A percentile compares a stretch with the other conserved stretches of the same genome.
phyloP scores from a whole-genome alignment of 2,888 invertebrate species.

The Doris montereyensis region DNA sequence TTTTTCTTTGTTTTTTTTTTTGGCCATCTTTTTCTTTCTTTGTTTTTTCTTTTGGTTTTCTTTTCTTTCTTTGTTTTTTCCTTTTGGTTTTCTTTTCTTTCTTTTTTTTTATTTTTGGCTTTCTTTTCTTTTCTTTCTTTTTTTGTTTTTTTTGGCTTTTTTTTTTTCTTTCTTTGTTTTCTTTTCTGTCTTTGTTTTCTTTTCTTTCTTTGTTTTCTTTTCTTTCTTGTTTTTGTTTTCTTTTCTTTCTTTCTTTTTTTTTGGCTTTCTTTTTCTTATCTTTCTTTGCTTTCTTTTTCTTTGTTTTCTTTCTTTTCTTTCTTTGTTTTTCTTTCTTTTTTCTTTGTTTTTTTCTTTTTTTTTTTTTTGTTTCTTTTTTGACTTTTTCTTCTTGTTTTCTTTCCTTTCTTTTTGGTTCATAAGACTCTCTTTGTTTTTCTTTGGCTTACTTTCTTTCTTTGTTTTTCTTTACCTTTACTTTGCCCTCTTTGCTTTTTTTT shows the following conservation, averaged over 20 bases:
- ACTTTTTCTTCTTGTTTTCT: constrained; percentile 54
- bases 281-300: not conserved
- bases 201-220: not conserved
- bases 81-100: not conserved
- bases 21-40: not conserved
- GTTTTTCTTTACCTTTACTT: too few relatives aligned
- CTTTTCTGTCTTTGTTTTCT: not conserved
- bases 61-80: not conserved
- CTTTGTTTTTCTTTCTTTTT: not conserved
- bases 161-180: not conserved
- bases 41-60: not conserved
- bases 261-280: not conserved
- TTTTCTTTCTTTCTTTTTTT: not conserved
- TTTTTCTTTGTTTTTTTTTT: not conserved
- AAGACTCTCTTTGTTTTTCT: too few relatives aligned
- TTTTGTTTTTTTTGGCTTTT: not conserved
- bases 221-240: not conserved
- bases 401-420: too few relatives aligned
- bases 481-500: too few relatives aligned
- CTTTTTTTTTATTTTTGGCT: not conserved
- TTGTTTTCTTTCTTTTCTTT: too few relatives aligned
- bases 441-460: too few relatives aligned
- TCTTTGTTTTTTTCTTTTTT: not conserved
- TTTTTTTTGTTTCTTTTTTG: not conserved
- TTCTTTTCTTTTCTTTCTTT: not conserved